These are phyloP conservation scores for Monopterus albus DNA, from an alignment of 2,113 vertebrate genomes.

Conservation along the genomic window DNA sequence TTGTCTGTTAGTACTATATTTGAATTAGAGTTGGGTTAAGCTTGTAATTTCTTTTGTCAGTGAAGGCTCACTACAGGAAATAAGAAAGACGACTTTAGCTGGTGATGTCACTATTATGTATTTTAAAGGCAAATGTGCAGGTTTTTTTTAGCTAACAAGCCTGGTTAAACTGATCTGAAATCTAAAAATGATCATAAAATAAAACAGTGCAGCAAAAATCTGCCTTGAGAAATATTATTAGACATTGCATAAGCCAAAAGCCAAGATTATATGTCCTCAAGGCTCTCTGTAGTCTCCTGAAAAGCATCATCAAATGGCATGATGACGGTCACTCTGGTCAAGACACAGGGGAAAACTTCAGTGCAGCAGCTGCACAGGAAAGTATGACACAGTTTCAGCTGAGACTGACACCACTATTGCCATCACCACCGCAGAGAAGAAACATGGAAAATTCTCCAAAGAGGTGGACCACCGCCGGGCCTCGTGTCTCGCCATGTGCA, in stretches of 20 bases:
- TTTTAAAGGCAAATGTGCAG: not conserved
- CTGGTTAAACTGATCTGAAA: not conserved
- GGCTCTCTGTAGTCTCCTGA: constrained; percentile 69
- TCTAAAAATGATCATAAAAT: not conserved
- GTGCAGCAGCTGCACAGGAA: constrained; percentile 72
- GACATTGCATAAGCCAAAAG: constrained; percentile 39
- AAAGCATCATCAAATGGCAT: constrained; percentile 59
- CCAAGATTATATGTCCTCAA: constrained; percentile 47
- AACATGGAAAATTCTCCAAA: constrained; percentile 80
- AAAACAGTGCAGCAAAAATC: constrained; percentile 1
- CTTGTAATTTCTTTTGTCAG: not conserved
- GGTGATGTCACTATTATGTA: not conserved
- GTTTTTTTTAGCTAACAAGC: too few species aligned
- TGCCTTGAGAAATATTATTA: constrained; percentile 16
- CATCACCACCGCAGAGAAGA: constrained; percentile 70
- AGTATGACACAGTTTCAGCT: constrained; percentile 76
- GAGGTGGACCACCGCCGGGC: constrained; percentile 65
- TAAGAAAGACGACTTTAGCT: too few species aligned
- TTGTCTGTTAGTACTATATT: not conserved
- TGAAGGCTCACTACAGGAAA: not conserved
- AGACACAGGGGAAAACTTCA: constrained; percentile 67
- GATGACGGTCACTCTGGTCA: constrained; percentile 62
- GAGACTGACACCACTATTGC: constrained; percentile 51
- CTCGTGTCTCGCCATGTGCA: constrained; percentile 74
- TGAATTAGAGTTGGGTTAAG: not conserved